Evolutionary conservation across 2,797 vertebrate genomes (phyloP).

Genomic region (Anabas testudineus): DNA sequence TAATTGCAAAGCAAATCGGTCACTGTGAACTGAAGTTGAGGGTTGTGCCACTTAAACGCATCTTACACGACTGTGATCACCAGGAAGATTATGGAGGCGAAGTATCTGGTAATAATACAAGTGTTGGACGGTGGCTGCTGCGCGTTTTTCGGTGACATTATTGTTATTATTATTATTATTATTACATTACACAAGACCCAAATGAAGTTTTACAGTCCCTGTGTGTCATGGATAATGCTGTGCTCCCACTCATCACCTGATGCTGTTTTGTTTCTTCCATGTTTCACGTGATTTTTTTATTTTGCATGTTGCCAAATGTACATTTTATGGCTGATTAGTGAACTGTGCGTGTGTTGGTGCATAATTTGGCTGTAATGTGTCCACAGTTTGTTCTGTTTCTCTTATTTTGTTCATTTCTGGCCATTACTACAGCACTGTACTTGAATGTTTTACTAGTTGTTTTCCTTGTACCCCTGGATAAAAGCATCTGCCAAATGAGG

Average conservation of each 20-base stretch:
- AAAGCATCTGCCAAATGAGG: too few species aligned
- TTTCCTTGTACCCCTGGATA: too few species aligned
- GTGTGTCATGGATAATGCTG: background rate
- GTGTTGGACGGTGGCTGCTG: background rate
- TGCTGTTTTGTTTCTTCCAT: background rate
- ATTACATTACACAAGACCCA: background rate
- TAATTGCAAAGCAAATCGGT: constrained; percentile 25
- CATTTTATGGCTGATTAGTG: background rate
- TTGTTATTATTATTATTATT: background rate
- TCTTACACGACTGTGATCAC: constrained; percentile 3
- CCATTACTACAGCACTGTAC: too few species aligned
- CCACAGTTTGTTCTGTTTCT: background rate
- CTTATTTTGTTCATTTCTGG: background rate
- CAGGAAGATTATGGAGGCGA: background rate
- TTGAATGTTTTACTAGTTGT: too few species aligned
- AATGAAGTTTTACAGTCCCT: background rate
- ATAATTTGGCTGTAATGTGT: background rate
- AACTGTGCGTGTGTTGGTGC: background rate
- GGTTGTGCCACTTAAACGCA: background rate
- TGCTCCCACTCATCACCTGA: background rate
- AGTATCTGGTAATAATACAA: background rate
- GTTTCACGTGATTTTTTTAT: background rate
- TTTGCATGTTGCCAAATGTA: background rate
- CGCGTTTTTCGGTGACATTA: background rate
- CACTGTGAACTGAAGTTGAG: background rate